Evolutionary conservation across 2,797 vertebrate genomes (phyloP), one percentile per base, ranked within the genome.

Genomic region (Chloroceryle amazona): DNA sequence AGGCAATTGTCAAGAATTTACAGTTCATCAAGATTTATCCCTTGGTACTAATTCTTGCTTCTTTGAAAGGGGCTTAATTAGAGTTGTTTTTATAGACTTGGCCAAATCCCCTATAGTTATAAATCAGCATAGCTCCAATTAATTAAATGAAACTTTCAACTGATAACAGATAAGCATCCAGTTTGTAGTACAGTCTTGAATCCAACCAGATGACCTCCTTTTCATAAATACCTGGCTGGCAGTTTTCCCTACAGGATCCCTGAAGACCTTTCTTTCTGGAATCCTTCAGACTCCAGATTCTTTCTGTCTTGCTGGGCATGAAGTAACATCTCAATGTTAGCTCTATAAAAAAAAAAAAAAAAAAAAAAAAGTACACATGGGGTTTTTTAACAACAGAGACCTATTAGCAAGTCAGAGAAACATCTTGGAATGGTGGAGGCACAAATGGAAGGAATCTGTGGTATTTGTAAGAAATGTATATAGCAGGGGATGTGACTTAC

Each of bases 381-480:
- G 0, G 0, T 62, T 88, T 88, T 93, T 96, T 90, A 80, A 85
- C 83, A 90, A 65, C 74, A 89, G 54, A 93, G 46, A 92, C 20
- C 65, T 57, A 89, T 93, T 94, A 95, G 75, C 90, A 94, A 95
- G 93, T 97, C 90, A 96, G 96, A 97, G 90, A 39, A 96, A 85
- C 81, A 75, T 65, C 75, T 91, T 85, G 94, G 79, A 96, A 96
- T 86, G 83, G 63, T 93, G 86, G 88, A 93, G 86, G 80, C 95
- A 95, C 88, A 85, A 89, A 93, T 29, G 4, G 92, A 96, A 94
- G 72, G 95, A 95, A 97, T 97, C 81, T 86, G 71, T 89, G 94
- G 96, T 86, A 97, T 97, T 96, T 94, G 66, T 91, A 90, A 96
- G 86, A 96, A 95, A 96, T 84, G 92, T 75, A 94, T 87, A 96